A percentile compares a stretch with the other conserved stretches of the same genome.
Conservation (phyloP, 2,797 vertebrate genomes). For the Lutjanus campechanus region DNA sequence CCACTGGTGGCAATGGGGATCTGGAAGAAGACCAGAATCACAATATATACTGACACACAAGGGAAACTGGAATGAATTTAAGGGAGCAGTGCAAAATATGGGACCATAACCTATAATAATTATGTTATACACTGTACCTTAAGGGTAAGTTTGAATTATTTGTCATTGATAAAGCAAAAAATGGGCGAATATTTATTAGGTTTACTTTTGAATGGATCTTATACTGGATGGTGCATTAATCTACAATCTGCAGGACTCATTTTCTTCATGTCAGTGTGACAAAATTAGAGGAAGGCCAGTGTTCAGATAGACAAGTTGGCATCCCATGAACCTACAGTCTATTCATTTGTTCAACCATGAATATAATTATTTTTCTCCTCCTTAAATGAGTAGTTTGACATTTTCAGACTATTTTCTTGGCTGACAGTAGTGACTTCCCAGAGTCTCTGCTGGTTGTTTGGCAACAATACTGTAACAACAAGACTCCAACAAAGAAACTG, state of each 20-base stretch:
- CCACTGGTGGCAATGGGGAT: slow-evolving; percentile 94
- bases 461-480: background rate
- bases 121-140: too few species aligned
- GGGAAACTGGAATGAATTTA: background rate
- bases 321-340: too few species aligned
- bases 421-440: too few species aligned
- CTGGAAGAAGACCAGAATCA: slow-evolving; percentile 56
- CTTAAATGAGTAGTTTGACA: background rate
- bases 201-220: too few species aligned
- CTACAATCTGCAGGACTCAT: too few species aligned
- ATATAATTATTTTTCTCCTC: too few species aligned
- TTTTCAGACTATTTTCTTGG: background rate
- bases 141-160: too few species aligned
- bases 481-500: background rate
- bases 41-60: background rate
- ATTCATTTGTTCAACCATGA: too few species aligned
- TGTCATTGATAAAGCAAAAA: too few species aligned
- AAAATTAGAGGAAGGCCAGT: background rate
- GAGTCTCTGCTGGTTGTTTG: too few species aligned
- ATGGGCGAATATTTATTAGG: too few species aligned
- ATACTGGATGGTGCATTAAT: too few species aligned
- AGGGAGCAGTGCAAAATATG: background rate
- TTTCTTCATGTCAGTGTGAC: background rate
- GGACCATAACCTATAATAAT: background rate
- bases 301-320: background rate